phyloP scores from a whole-genome alignment of 2,888 invertebrate species.

The Herminia tarsipennalis region DNA sequence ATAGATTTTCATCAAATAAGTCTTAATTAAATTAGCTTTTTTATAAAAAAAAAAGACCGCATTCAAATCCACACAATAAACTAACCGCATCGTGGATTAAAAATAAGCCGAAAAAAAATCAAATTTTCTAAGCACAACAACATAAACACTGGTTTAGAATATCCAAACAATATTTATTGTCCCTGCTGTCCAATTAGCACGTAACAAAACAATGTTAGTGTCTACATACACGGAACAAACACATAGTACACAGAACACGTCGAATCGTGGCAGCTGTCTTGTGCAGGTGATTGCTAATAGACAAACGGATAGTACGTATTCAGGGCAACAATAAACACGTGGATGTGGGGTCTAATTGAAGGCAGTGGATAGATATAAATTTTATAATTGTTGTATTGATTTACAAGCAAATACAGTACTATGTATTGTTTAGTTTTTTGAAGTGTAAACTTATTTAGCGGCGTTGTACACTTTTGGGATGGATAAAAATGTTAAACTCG shows the following conservation, averaged over 20 bases:
- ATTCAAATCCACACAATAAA: no score
- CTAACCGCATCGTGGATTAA: no score
- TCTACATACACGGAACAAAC: constrained; percentile 19
- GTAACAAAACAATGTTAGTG: constrained; percentile 37
- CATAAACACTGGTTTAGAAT: neutral
- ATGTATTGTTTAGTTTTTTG: no score
- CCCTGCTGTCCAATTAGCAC: constrained; percentile 29
- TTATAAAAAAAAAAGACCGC: no score
- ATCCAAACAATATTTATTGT: constrained; percentile 13
- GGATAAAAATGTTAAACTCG: no score
- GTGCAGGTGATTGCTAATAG: constrained; percentile 47
- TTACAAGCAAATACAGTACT: no score
- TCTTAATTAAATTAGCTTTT: no score
- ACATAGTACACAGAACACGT: constrained; percentile 20
- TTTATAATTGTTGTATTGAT: neutral
- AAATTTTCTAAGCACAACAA: neutral
- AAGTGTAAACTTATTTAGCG: no score
- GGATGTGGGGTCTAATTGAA: neutral
- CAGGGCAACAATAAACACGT: constrained; percentile 7
- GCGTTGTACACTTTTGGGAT: no score
- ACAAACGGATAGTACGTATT: constrained; percentile 35
- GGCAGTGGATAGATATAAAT: neutral
- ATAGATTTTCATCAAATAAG: no score
- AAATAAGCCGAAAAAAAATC: neutral
- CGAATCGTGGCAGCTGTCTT: constrained; percentile 38